Percentiles rank a stretch among this genome's conserved stretches.
phyloP scores from a whole-genome alignment of 2,888 invertebrate species.

The Drosophila mimetica region DNA sequence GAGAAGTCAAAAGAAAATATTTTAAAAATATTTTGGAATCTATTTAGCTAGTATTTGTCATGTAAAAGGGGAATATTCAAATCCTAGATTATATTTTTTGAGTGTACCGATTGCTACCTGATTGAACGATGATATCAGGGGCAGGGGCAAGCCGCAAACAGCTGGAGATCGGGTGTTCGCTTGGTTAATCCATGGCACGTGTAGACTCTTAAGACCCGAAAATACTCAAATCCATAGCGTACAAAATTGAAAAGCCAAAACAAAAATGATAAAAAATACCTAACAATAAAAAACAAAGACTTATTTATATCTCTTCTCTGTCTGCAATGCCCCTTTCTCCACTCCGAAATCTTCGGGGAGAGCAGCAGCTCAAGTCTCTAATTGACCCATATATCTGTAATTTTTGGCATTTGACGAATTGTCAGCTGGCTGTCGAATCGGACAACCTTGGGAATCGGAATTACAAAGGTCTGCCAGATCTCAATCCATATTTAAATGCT shows the following conservation, averaged over 20 bases:
- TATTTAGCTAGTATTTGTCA: too few species aligned
- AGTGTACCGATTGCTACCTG: constrained; percentile 38
- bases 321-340: constrained; percentile 21
- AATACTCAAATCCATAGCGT: constrained; percentile 38
- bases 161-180: constrained; percentile 14
- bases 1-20: neutral
- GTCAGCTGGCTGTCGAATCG: constrained; percentile 16
- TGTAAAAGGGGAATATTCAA: too few species aligned
- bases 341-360: constrained; percentile 6
- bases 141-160: constrained; percentile 6
- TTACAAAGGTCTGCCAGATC: constrained; percentile 5
- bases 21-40: neutral
- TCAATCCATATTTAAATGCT: constrained; percentile 7
- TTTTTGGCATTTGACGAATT: constrained; percentile 35
- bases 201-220: constrained; percentile 65
- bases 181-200: constrained; percentile 74
- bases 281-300: constrained; percentile 10
- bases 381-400: constrained; percentile 41
- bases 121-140: constrained; percentile 9
- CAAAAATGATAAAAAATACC: constrained; percentile 23
- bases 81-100: too few species aligned
- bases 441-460: constrained; percentile 24
- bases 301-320: constrained; percentile 14
- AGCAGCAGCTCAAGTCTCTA: constrained; percentile 25
- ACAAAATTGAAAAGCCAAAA: constrained; percentile 31